Conservation (phyloP, 2,797 vertebrate species). For the Brachyalestes nurse region DNA sequence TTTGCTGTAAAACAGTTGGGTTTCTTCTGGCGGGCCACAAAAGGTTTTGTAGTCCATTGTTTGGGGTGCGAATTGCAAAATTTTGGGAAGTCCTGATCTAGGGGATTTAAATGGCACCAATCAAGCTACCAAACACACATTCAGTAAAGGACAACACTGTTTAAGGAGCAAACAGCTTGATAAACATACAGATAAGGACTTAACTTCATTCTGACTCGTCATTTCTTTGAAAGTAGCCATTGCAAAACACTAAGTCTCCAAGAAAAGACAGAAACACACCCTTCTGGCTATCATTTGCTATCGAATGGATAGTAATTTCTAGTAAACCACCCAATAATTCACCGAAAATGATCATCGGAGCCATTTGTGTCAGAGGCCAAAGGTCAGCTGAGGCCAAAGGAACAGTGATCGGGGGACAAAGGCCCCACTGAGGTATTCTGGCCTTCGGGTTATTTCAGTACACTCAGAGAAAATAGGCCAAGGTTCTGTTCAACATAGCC, state of each 20-base stretch:
- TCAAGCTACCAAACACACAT: no score
- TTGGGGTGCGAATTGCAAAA: no score
- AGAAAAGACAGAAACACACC: not conserved
- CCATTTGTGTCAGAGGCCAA: conserved; percentile 3
- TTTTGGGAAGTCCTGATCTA: no score
- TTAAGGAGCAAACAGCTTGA: not conserved
- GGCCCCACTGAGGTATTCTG: not conserved
- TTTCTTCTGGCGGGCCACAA: no score
- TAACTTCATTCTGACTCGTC: not conserved
- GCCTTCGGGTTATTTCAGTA: not conserved
- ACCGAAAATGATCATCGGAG: not conserved
- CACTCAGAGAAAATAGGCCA: not conserved
- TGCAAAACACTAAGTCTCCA: not conserved
- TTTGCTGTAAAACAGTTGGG: no score
- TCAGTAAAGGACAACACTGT: not conserved
- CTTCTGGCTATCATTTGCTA: no score
- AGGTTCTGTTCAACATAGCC: not conserved
- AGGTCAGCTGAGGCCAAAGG: conserved; percentile 9
- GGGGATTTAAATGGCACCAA: no score
- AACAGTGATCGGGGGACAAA: not conserved
- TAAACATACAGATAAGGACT: not conserved
- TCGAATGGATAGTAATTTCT: not conserved
- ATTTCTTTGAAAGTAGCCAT: not conserved
- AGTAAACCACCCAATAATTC: not conserved
- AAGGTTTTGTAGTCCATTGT: no score